A percentile compares a stretch with the other conserved stretches of the same genome.
These are phyloP conservation scores for Liopterus haemorrhoidalis DNA, from an alignment of 2,888 invertebrate species.

Conservation along the genomic window DNA sequence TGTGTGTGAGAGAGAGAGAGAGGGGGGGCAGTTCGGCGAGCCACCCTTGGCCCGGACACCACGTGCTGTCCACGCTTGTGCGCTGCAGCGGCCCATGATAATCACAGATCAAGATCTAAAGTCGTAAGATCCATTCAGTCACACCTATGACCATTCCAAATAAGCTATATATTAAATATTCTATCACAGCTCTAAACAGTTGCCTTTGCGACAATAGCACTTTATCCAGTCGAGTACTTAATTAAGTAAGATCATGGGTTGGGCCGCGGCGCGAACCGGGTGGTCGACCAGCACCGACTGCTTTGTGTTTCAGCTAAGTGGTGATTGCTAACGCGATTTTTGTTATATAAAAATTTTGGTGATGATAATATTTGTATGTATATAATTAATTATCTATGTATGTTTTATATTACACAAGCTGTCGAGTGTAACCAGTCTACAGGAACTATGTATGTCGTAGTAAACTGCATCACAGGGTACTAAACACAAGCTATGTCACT, in stretches of 20 bases:
- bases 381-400: slow-evolving; percentile 23
- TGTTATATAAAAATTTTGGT: slow-evolving; percentile 33
- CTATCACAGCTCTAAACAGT: slow-evolving; percentile 47
- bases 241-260: no score
- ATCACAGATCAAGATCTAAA: slow-evolving; percentile 24
- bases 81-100: slow-evolving; percentile 8
- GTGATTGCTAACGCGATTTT: slow-evolving; percentile 36
- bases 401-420: slow-evolving; percentile 27
- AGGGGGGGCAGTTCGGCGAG: no score
- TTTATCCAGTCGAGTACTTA: slow-evolving; percentile 24
- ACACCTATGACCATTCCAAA: slow-evolving; percentile 31
- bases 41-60: no score
- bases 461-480: no score
- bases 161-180: slow-evolving; percentile 38
- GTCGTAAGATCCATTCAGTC: slow-evolving; percentile 24
- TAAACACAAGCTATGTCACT: no score
- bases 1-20: slow-evolving; percentile 6
- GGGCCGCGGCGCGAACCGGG: no score
- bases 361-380: slow-evolving; percentile 31
- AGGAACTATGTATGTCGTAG: no score
- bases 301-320: not conserved
- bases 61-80: no score
- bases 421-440: no score
- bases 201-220: slow-evolving; percentile 38
- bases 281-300: not conserved